Evolutionary conservation across 2,797 vertebrate genomes (phyloP).

Genomic region (Lindbergichthys nudifrons): DNA sequence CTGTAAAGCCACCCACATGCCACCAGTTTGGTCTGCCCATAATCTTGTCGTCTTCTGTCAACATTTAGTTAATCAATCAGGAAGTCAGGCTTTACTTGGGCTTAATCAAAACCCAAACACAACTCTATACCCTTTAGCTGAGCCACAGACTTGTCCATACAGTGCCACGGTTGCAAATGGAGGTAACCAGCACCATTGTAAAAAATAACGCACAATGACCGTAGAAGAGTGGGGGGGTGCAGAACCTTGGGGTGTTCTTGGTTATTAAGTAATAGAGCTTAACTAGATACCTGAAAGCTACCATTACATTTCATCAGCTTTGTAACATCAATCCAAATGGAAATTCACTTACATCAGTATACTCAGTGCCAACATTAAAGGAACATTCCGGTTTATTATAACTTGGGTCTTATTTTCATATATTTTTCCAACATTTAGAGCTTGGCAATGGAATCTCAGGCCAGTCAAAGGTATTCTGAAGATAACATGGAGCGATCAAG

Average conservation of each 20-base stretch:
- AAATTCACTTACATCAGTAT: neutral
- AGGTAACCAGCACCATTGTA: conserved; percentile 65
- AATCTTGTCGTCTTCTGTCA: conserved; percentile 58
- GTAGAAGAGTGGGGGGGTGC: conserved; percentile 21
- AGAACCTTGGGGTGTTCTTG: conserved; percentile 11
- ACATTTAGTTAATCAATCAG: conserved; percentile 38
- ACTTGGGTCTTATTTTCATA: neutral
- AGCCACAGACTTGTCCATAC: conserved; percentile 56
- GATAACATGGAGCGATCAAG: too few relatives aligned
- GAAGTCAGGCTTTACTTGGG: conserved; percentile 38
- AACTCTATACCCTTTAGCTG: conserved; percentile 55
- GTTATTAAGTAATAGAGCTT: conserved; percentile 9
- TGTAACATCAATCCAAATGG: conserved; percentile 12
- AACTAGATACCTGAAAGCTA: conserved; percentile 21
- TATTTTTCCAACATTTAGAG: neutral
- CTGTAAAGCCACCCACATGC: conserved; percentile 55
- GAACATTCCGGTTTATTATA: neutral
- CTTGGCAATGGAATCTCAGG: too few relatives aligned
- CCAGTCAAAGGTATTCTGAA: too few relatives aligned
- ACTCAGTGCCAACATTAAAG: conserved; percentile 10
- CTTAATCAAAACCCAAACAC: conserved; percentile 19
- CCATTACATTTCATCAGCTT: neutral
- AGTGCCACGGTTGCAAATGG: conserved; percentile 58
- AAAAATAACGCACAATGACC: conserved; percentile 61
- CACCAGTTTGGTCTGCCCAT: conserved; percentile 50